Conservation (phyloP, 2,888 invertebrate species). For the Mesochorus sp. region DNA sequence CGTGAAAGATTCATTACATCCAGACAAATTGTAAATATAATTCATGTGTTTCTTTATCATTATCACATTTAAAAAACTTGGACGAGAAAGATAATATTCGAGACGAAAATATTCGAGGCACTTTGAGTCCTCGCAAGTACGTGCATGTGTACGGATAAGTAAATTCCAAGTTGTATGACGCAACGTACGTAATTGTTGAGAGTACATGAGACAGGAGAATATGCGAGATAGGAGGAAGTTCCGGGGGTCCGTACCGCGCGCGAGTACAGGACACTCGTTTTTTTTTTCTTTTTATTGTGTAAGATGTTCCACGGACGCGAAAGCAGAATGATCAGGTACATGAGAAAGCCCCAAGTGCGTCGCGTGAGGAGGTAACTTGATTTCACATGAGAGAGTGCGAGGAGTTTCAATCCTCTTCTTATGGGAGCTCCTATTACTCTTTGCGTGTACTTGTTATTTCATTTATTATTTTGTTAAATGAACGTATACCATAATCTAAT, state of each 20-base stretch:
- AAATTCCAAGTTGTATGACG: conserved; percentile 75
- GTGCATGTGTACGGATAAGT: conserved; percentile 46
- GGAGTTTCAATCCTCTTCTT: conserved; percentile 4
- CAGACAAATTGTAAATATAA: too few species aligned
- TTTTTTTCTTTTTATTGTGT: conserved; percentile 35
- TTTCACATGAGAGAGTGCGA: conserved; percentile 2
- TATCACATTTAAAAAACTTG: too few species aligned
- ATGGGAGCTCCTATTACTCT: conserved; percentile 34
- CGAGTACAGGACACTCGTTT: conserved; percentile 55
- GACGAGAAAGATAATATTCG: too few species aligned
- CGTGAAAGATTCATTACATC: too few species aligned
- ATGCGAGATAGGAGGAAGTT: conserved; percentile 76
- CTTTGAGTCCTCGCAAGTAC: neutral
- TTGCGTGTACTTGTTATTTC: neutral
- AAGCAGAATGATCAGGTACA: conserved; percentile 43
- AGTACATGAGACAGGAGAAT: conserved; percentile 78
- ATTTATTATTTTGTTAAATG: too few species aligned
- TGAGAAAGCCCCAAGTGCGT: conserved; percentile 40
- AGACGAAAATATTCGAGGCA: too few species aligned
- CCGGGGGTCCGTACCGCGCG: conserved; percentile 67
- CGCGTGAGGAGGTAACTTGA: conserved; percentile 35
- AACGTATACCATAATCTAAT: too few species aligned
- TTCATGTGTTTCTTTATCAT: too few species aligned
- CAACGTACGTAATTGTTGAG: conserved; percentile 80
- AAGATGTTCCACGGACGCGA: conserved; percentile 39